Percentiles rank a stretch among this genome's conserved stretches.
phyloP scores from a whole-genome alignment of 2,888 invertebrate genomes.

The Drosophila sordidula region DNA sequence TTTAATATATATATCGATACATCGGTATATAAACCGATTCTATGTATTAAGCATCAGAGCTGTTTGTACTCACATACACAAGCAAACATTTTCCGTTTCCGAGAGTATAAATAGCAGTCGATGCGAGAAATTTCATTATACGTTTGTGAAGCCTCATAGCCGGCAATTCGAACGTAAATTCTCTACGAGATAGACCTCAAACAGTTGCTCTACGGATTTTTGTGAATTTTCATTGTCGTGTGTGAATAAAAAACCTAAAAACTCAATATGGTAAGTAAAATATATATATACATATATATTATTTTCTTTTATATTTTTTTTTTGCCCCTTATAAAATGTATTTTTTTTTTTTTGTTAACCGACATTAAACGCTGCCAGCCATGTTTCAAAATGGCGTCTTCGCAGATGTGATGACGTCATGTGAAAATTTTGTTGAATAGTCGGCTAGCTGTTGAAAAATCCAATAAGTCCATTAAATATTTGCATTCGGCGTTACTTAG shows the following conservation, averaged over 20 bases:
- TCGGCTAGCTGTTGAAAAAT: background rate
- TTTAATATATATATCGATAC: conserved; percentile 28
- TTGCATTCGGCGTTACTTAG: too few species aligned
- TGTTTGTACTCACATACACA: conserved; percentile 48
- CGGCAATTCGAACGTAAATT: conserved; percentile 87
- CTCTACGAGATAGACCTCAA: conserved; percentile 52
- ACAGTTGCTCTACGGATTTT: conserved; percentile 55
- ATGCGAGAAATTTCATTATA: conserved; percentile 86
- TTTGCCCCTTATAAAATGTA: background rate
- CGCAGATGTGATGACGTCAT: conserved; percentile 65
- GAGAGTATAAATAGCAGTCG: conserved; percentile 87
- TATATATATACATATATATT: background rate
- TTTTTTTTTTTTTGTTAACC: background rate
- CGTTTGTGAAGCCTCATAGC: conserved; percentile 90
- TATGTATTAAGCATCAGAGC: background rate
- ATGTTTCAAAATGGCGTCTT: conserved; percentile 55
- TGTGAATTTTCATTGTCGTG: conserved; percentile 76
- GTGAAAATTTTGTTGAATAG: background rate
- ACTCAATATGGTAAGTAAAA: conserved; percentile 83
- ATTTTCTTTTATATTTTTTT: background rate
- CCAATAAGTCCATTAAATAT: fast-evolving
- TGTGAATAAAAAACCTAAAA: conserved; percentile 70
- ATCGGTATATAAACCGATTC: background rate
- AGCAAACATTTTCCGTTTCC: conserved; percentile 9
- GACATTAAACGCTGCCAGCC: background rate